Percentiles rank a stretch among this genome's conserved stretches.
Conservation (phyloP, 2,888 invertebrate species). For the Drosophila putrida region DNA sequence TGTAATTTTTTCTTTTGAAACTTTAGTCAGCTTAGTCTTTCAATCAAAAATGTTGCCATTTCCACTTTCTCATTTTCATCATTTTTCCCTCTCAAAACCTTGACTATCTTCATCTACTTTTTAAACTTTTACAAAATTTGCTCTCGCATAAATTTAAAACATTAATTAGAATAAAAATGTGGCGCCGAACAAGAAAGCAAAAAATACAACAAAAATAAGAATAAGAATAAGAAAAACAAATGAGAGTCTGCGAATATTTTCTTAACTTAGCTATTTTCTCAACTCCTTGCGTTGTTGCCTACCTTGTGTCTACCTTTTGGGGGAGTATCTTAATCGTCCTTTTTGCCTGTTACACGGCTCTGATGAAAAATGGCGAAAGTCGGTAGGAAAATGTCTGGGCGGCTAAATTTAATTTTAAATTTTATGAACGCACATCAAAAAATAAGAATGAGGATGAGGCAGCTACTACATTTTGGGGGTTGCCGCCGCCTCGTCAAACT, state of each 20-base stretch:
- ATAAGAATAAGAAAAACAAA: slow-evolving; percentile 3
- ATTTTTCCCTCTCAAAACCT: not conserved
- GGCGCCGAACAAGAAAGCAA: not conserved
- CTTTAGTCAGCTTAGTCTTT: not conserved
- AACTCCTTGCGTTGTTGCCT: slow-evolving; percentile 17
- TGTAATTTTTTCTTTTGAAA: not conserved
- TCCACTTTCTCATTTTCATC: not conserved
- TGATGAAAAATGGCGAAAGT: slow-evolving; percentile 75
- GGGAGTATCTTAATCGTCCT: slow-evolving; percentile 29
- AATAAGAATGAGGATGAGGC: slow-evolving; percentile 36
- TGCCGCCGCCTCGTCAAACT: slow-evolving; percentile 55
- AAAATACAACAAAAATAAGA: not conserved
- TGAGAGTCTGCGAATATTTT: slow-evolving; percentile 31
- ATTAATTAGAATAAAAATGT: slow-evolving; percentile 36
- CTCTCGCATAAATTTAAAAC: slow-evolving; percentile 41
- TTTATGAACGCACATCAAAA: slow-evolving; percentile 79
- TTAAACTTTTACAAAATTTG: slow-evolving; percentile 12
- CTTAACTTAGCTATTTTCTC: slow-evolving; percentile 22
- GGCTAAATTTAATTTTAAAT: slow-evolving; percentile 78
- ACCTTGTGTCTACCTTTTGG: slow-evolving; percentile 18
- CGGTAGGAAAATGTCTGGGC: slow-evolving; percentile 65
- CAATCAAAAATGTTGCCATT: not conserved
- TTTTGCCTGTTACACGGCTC: not conserved
- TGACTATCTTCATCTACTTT: slow-evolving; percentile 5
- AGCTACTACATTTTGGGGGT: slow-evolving; percentile 40